A percentile compares a stretch with the other conserved stretches of the same genome.
Evolutionary conservation across 2,113 vertebrate genomes (phyloP).

Genomic region (Pygoscelis adeliae): DNA sequence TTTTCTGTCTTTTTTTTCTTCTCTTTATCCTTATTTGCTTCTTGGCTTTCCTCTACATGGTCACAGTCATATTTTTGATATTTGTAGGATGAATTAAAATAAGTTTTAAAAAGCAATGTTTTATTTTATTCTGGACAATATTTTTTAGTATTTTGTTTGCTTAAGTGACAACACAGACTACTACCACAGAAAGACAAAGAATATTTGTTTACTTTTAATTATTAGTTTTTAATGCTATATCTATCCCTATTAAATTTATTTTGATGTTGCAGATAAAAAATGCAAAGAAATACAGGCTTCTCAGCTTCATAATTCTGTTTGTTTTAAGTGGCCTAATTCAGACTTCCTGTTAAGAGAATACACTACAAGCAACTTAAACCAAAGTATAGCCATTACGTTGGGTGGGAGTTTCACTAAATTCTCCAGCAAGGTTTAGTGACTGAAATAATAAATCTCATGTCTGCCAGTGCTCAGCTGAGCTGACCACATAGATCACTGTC

Average conservation of each 20-base stretch:
- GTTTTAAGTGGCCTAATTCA: background rate
- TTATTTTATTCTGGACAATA: background rate
- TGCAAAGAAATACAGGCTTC: background rate
- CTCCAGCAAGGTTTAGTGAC: background rate
- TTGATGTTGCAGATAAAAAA: background rate
- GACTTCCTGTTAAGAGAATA: background rate
- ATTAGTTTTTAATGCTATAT: background rate
- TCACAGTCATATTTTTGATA: background rate
- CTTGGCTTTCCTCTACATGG: background rate
- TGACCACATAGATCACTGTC: background rate
- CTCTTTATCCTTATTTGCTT: background rate
- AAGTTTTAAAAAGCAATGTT: background rate
- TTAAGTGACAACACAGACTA: background rate
- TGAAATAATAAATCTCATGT: background rate
- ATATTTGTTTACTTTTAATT: background rate
- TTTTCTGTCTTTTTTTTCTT: background rate
- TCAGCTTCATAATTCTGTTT: background rate
- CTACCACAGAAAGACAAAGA: background rate
- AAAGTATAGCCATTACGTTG: accelerated
- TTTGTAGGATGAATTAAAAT: background rate
- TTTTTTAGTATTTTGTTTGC: background rate
- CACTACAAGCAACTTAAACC: background rate
- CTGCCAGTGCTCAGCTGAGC: background rate
- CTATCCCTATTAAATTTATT: background rate
- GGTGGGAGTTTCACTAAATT: background rate